Evolutionary conservation across 2,888 invertebrate genomes (phyloP).

Genomic region (Seira musarum): DNA sequence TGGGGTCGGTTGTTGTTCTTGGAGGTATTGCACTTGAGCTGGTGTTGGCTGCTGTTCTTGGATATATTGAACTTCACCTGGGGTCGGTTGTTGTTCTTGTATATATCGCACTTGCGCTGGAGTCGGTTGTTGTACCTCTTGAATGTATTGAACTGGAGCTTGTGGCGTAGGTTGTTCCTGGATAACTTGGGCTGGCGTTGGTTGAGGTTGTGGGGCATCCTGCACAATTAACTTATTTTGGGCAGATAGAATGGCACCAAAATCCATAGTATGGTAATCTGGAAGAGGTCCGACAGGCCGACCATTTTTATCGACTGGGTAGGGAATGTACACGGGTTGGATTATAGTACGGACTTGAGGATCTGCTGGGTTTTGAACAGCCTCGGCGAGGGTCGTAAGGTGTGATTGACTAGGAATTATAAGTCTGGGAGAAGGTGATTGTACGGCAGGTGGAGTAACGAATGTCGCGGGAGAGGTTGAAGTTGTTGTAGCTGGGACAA

Average conservation of each 20-base stretch:
- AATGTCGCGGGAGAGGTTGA: slow-evolving; percentile 23
- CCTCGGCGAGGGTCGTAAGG: slow-evolving; percentile 36
- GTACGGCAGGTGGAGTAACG: not conserved
- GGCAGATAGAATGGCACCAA: slow-evolving; percentile 24
- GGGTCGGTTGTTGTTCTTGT: no score
- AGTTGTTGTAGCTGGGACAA: slow-evolving; percentile 27
- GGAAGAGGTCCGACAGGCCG: slow-evolving; percentile 40
- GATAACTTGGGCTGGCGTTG: not conserved
- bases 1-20: no score
- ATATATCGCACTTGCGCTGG: no score
- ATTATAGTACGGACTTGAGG: slow-evolving; percentile 41
- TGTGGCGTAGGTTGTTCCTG: not conserved
- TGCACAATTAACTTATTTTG: slow-evolving; percentile 29
- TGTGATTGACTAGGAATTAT: slow-evolving; percentile 47
- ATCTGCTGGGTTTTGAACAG: slow-evolving; percentile 17
- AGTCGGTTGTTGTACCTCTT: no score
- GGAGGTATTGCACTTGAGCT: no score
- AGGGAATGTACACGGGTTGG: slow-evolving; percentile 50
- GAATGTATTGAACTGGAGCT: not conserved
- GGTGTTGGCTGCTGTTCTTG: no score
- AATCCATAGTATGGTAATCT: slow-evolving; percentile 50
- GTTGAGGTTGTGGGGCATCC: not conserved
- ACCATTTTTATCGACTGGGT: slow-evolving; percentile 45
- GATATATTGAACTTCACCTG: no score
- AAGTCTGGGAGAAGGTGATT: no score